Percentiles rank a stretch among this genome's conserved stretches.
Evolutionary conservation across 2,888 invertebrate genomes (phyloP).

Genomic region (Mallateleia sp.): DNA sequence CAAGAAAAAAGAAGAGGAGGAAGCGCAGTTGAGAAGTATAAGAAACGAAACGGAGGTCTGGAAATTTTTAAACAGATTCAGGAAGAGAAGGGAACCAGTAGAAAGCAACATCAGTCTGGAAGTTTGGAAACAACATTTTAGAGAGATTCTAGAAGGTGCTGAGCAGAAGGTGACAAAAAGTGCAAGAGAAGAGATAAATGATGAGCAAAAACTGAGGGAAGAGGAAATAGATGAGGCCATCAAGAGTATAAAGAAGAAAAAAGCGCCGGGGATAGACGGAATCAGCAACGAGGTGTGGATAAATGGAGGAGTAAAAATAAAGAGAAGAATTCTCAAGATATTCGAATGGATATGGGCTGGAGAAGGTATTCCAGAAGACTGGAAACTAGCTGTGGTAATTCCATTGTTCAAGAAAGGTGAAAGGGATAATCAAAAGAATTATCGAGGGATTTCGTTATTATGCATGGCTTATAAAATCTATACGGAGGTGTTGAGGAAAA

Average conservation of each 20-base stretch:
- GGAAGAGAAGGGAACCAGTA: neutral
- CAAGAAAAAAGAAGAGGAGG: constrained; percentile 19
- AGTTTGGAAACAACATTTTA: neutral
- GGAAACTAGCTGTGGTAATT: constrained; percentile 57
- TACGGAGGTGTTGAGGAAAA: neutral
- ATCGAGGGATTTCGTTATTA: constrained; percentile 54
- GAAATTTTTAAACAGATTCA: constrained; percentile 30
- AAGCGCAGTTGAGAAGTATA: constrained; percentile 15
- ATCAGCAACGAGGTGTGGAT: too few relatives aligned
- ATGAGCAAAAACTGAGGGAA: neutral
- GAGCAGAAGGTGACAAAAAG: neutral
- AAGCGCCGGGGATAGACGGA: too few relatives aligned
- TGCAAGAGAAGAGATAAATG: too few relatives aligned
- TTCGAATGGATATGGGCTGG: constrained; percentile 57
- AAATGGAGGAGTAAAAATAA: too few relatives aligned
- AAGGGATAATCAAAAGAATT: constrained; percentile 49
- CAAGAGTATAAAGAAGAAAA: neutral
- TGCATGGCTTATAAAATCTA: constrained; percentile 72
- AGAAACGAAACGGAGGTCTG: constrained; percentile 14
- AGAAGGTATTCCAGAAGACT: constrained; percentile 56
- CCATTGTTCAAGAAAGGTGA: constrained; percentile 58
- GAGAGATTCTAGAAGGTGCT: neutral
- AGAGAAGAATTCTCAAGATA: too few relatives aligned
- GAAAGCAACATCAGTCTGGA: neutral
- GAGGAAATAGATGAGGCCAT: neutral